phyloP scores from a whole-genome alignment of 1,140 invertebrate species.

The Chionoecetes opilio region DNA sequence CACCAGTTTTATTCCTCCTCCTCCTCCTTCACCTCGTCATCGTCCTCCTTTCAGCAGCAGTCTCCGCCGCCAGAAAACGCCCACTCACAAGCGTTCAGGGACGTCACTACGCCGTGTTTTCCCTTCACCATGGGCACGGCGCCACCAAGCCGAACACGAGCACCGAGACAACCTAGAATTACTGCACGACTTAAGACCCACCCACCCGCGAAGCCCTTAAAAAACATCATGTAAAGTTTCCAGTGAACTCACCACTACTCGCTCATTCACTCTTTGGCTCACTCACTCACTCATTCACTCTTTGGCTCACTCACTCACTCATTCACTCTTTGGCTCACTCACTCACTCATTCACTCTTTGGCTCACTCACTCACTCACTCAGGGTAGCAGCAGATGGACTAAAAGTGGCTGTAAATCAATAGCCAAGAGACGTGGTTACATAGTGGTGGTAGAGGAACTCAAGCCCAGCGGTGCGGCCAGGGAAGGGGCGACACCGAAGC shows the following conservation, averaged over 20 bases:
- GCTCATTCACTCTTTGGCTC: background rate
- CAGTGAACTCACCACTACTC: too few relatives aligned
- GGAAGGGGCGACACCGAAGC: background rate
- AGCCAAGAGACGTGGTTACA: background rate
- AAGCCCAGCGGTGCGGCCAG: background rate
- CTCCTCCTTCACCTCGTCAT: too few relatives aligned
- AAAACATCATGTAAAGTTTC: background rate
- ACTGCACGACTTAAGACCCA: background rate
- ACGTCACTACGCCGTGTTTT: too few relatives aligned
- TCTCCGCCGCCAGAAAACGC: too few relatives aligned
- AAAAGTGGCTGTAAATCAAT: conserved; percentile 7
- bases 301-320: background rate
- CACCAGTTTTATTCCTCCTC: too few relatives aligned
- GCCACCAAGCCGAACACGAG: background rate
- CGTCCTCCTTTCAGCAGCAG: too few relatives aligned
- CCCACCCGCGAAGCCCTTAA: background rate
- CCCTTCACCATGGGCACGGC: background rate
- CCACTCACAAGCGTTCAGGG: too few relatives aligned
- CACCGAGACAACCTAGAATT: background rate
- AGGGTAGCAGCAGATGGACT: background rate
- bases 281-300: background rate
- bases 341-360: background rate
- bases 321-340: background rate
- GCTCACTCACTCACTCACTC: background rate
- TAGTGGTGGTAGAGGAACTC: background rate